These are phyloP conservation scores for Artemia franciscana DNA, from an alignment of 1,140 invertebrate species.

Conservation along the genomic window DNA sequence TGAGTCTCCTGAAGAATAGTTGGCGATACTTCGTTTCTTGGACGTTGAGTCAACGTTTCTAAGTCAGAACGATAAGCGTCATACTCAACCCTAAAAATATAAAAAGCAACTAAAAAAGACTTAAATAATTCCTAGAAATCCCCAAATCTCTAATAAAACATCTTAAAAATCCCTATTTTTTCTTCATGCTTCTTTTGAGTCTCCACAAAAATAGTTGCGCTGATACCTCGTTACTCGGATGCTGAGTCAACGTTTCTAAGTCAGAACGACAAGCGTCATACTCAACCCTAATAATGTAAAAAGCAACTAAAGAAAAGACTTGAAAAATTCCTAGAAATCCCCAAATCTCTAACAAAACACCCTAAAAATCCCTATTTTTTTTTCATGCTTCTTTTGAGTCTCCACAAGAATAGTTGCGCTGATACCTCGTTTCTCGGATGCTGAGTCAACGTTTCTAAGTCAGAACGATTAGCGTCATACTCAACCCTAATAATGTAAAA, in stretches of 20 bases:
- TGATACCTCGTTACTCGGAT: constrained; percentile 30
- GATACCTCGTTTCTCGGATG: constrained; percentile 32
- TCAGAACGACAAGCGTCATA: constrained; percentile 91
- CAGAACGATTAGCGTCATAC: constrained; percentile 86
- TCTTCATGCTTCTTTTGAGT: constrained; percentile 54
- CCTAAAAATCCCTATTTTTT: too few species aligned
- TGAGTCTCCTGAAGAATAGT: constrained; percentile 49
- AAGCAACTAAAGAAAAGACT: too few species aligned
- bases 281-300: constrained; percentile 43
- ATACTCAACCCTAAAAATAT: constrained; percentile 57
- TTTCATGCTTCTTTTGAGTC: too few species aligned
- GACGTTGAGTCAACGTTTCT: constrained; percentile 41
- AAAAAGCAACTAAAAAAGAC: too few species aligned
- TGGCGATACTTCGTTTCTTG: constrained; percentile 31
- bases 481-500: constrained; percentile 43
- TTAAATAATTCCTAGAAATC: too few species aligned
- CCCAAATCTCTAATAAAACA: too few species aligned
- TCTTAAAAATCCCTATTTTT: too few species aligned
- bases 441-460: constrained; percentile 51
- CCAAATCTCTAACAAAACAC: too few species aligned
- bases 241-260: constrained; percentile 46
- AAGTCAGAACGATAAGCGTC: constrained; percentile 87
- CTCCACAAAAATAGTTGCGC: constrained; percentile 41
- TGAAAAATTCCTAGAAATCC: too few species aligned
- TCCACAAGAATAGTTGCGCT: too few species aligned